These are phyloP conservation scores for Oryzias curvinotus DNA, from an alignment of 2,113 vertebrate species.

Conservation along the genomic window DNA sequence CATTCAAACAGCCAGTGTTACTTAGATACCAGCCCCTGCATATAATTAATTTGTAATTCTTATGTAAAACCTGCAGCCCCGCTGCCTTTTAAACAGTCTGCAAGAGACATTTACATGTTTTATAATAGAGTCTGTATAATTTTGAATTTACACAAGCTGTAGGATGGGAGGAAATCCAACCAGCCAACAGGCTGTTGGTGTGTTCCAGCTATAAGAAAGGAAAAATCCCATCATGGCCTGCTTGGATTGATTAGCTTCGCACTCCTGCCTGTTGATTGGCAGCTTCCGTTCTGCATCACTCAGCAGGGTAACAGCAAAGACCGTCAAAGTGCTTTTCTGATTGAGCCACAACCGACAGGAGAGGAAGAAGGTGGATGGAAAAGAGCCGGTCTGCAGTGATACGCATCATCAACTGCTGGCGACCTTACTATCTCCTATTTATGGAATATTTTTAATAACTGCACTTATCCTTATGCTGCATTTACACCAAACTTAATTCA, in stretches of 20 bases:
- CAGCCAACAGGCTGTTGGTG: constrained; percentile 49
- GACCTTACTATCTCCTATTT: too few relatives aligned
- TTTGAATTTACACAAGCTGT: constrained; percentile 46
- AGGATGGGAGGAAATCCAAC: constrained; percentile 48
- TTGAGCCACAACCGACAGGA: constrained; percentile 46
- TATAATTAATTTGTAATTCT: constrained; percentile 46
- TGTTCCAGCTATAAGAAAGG: constrained; percentile 35
- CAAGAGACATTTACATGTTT: constrained; percentile 55
- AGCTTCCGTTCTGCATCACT: constrained; percentile 62
- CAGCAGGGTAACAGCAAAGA: constrained; percentile 50
- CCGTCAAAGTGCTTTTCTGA: constrained; percentile 56
- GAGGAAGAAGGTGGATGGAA: constrained; percentile 15
- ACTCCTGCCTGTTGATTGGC: constrained; percentile 61
- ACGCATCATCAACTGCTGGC: constrained; percentile 9
- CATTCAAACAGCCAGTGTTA: constrained; percentile 31
- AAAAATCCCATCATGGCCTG: constrained; percentile 55
- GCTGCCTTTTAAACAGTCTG: constrained; percentile 26
- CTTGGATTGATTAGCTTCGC: constrained; percentile 69
- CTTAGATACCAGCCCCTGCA: constrained; percentile 22
- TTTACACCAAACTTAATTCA: too few relatives aligned
- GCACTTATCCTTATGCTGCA: too few relatives aligned
- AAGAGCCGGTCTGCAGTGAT: constrained; percentile 9
- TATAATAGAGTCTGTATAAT: constrained; percentile 28
- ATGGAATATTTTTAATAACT: too few relatives aligned
- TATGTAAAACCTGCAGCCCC: constrained; percentile 36